These are phyloP conservation scores for Drosophila fungiperda DNA, from an alignment of 2,888 invertebrate genomes.

Conservation along the genomic window DNA sequence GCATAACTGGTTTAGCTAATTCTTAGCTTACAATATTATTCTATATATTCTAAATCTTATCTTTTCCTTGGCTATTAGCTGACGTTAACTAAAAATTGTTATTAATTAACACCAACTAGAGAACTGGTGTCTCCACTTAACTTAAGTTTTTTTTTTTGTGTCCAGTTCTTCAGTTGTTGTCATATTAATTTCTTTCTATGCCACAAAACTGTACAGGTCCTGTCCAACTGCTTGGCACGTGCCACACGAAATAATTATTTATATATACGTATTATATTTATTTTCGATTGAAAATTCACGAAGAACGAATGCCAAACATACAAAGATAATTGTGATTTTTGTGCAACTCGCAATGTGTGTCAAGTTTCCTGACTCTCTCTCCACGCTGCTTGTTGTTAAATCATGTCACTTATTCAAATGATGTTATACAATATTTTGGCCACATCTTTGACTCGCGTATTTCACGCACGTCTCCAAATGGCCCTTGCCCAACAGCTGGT, in stretches of 20 bases:
- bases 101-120: neutral
- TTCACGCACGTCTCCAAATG: conserved; percentile 61
- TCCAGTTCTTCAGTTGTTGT: neutral
- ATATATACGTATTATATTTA: neutral
- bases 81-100: neutral
- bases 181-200: neutral
- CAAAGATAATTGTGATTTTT: neutral
- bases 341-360: neutral
- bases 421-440: conserved; percentile 53
- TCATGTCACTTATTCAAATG: conserved; percentile 38
- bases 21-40: neutral
- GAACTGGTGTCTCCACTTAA: too few relatives aligned
- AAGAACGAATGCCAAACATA: neutral
- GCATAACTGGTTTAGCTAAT: neutral
- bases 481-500: conserved; percentile 71
- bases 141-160: neutral
- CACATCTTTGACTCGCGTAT: conserved; percentile 42
- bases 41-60: neutral
- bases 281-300: neutral
- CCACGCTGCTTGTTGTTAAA: neutral
- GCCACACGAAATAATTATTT: neutral
- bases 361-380: conserved; percentile 2
- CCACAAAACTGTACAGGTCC: neutral
- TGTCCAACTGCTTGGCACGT: too few relatives aligned
- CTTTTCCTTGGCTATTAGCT: neutral